A percentile compares a stretch with the other conserved stretches of the same genome.
These are phyloP conservation scores for Todiramphus saurophagus DNA, from an alignment of 2,113 vertebrate genomes.

Conservation along the genomic window DNA sequence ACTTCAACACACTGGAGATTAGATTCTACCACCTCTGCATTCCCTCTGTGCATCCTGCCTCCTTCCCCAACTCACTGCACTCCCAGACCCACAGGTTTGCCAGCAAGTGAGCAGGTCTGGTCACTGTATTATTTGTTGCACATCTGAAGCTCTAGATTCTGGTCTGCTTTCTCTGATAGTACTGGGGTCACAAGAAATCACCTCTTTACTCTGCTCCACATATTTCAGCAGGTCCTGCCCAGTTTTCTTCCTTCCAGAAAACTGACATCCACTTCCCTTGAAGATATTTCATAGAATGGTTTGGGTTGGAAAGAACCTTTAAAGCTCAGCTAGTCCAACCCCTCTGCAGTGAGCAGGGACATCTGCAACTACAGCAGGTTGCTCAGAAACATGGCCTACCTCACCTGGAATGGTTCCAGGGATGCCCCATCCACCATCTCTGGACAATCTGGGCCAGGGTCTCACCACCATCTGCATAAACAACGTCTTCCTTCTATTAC, in stretches of 20 bases:
- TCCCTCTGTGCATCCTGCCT: neutral
- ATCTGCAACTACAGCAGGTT: neutral
- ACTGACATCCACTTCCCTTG: neutral
- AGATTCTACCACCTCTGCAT: neutral
- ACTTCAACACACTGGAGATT: neutral
- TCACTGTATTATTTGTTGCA: neutral
- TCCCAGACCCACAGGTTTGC: neutral
- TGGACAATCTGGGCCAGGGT: neutral
- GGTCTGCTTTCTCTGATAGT: neutral
- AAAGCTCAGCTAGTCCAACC: neutral
- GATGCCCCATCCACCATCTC: neutral
- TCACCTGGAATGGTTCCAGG: neutral
- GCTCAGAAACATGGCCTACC: neutral
- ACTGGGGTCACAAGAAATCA: neutral
- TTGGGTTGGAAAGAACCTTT: neutral
- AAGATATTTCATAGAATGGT: neutral
- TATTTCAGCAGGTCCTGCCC: neutral
- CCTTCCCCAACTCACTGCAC: rapidly evolving
- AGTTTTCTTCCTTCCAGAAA: neutral
- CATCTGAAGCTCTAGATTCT: neutral
- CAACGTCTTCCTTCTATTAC: neutral
- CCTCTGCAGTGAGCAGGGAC: neutral
- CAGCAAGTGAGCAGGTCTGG: neutral
- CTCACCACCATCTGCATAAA: neutral
- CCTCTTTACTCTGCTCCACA: rapidly evolving